Conservation (phyloP, 2,113 vertebrate genomes). For the Macrotis lagotis region DNA sequence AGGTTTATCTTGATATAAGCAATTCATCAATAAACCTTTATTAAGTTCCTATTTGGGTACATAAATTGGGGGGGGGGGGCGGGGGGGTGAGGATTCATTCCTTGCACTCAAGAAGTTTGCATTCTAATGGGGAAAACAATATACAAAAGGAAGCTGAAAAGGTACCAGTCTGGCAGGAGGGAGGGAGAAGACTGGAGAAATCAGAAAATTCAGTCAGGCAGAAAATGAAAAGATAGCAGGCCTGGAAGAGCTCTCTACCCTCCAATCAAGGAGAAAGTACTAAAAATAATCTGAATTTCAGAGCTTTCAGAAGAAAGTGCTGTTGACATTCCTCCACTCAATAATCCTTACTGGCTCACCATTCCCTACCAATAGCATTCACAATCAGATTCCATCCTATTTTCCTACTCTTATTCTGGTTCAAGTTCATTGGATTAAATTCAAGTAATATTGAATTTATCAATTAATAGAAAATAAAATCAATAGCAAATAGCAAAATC, state of each 20-base stretch:
- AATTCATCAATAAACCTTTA: neutral
- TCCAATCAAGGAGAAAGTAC: neutral
- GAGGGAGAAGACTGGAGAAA: neutral
- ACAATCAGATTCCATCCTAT: neutral
- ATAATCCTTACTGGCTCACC: neutral
- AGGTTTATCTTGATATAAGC: no score
- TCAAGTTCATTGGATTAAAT: neutral
- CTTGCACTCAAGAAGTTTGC: neutral
- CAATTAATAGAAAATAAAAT: no score
- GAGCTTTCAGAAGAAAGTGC: no score
- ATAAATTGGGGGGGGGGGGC: neutral
- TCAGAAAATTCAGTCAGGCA: neutral
- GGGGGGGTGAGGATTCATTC: neutral
- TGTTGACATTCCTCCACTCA: neutral
- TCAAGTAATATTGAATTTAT: neutral
- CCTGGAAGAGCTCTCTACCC: neutral
- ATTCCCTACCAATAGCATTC: neutral
- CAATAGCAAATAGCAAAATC: no score
- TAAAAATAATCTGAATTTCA: neutral
- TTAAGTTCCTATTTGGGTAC: neutral
- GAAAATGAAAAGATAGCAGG: neutral
- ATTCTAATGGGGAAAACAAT: neutral
- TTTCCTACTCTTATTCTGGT: neutral
- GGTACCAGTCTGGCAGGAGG: neutral
- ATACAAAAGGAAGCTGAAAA: neutral